These are phyloP conservation scores for Epinotia brunnichana DNA, from an alignment of 2,888 invertebrate genomes.

Conservation along the genomic window DNA sequence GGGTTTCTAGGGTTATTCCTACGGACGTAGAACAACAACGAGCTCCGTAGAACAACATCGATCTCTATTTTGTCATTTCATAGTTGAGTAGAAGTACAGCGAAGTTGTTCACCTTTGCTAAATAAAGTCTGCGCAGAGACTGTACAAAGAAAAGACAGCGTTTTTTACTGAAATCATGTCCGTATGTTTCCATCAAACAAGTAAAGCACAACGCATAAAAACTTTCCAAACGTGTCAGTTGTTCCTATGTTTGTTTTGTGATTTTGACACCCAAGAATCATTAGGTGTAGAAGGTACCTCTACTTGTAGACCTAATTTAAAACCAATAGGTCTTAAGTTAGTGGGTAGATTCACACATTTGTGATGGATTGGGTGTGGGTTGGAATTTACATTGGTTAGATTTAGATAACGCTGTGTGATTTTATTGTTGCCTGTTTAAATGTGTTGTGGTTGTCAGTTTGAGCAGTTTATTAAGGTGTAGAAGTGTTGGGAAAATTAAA, in stretches of 20 bases:
- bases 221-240: slow-evolving; percentile 41
- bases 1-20: too few relatives aligned
- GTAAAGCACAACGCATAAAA: slow-evolving; percentile 43
- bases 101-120: too few relatives aligned
- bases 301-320: slow-evolving; percentile 10
- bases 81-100: too few relatives aligned
- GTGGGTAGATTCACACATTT: neutral
- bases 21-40: too few relatives aligned
- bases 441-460: slow-evolving; percentile 10
- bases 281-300: slow-evolving; percentile 38
- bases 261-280: slow-evolving; percentile 41
- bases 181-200: slow-evolving; percentile 16
- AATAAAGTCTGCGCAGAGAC: too few relatives aligned
- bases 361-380: neutral
- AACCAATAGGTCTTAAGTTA: neutral
- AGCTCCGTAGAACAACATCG: too few relatives aligned
- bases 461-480: slow-evolving; percentile 22
- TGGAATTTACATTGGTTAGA: slow-evolving; percentile 10
- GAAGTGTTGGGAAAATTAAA: neutral
- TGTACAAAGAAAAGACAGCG: too few relatives aligned
- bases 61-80: too few relatives aligned
- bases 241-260: slow-evolving; percentile 38
- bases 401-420: slow-evolving; percentile 25
- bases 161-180: neutral
- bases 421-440: slow-evolving; percentile 18